Percentiles rank a stretch among this genome's conserved stretches.
These are phyloP conservation scores for Crotalus helleri DNA, from an alignment of 2,113 vertebrate species.

Conservation along the genomic window DNA sequence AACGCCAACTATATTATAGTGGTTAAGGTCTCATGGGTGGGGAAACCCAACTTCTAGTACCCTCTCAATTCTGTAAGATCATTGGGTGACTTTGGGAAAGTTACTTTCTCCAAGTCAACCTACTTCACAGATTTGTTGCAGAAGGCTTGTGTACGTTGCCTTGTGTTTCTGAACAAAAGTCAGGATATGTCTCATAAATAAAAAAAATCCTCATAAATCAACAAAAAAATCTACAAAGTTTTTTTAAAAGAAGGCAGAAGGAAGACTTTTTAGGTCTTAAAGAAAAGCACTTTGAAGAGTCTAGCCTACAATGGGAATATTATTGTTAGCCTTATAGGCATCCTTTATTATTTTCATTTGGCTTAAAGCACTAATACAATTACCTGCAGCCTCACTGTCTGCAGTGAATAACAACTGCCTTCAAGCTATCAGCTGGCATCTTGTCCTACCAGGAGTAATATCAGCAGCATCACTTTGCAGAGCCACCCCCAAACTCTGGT, in stretches of 20 bases:
- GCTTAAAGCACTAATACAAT: not conserved
- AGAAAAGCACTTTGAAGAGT: not conserved
- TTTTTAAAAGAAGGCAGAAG: not conserved
- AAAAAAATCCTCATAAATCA: not conserved
- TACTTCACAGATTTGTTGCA: not conserved
- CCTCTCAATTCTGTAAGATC: not conserved
- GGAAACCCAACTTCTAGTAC: not conserved
- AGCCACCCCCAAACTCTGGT: not conserved
- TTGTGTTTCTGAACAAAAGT: not conserved
- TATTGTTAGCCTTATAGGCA: not conserved
- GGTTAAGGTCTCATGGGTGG: not conserved
- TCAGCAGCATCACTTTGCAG: not conserved
- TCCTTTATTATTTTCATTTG: not conserved
- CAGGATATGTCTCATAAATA: not conserved
- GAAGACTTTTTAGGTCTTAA: not conserved
- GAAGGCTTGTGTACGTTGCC: not conserved
- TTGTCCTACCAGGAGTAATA: not conserved
- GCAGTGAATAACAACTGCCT: not conserved
- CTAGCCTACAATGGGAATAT: not conserved
- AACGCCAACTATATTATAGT: not conserved
- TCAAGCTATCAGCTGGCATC: not conserved
- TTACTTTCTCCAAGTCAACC: not conserved
- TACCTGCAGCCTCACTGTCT: not conserved
- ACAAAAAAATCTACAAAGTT: not conserved
- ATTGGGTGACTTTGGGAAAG: not conserved